A percentile compares a stretch with the other conserved stretches of the same genome.
Evolutionary conservation across 2,888 invertebrate genomes (phyloP).

Genomic region (Sclerodermus sp.): DNA sequence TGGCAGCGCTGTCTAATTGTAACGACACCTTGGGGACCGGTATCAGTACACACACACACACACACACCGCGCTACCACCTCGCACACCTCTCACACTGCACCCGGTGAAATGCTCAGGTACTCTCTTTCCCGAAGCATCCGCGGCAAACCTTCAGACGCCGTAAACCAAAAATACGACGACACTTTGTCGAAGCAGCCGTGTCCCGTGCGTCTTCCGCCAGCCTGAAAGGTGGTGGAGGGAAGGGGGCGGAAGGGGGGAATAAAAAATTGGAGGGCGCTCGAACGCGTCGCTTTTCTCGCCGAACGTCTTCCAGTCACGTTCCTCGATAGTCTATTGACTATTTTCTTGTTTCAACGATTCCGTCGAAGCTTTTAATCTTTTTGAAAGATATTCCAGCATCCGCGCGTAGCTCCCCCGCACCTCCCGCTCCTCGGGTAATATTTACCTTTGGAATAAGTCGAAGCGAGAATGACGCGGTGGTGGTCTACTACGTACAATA

Average conservation of each 20-base stretch:
- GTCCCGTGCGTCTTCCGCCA: constrained; percentile 20
- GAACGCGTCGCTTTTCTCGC: neutral
- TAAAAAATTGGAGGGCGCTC: neutral
- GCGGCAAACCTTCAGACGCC: constrained; percentile 35
- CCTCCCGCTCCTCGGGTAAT: too few species aligned
- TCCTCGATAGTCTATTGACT: too few species aligned
- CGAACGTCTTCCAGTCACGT: too few species aligned
- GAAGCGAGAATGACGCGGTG: too few species aligned
- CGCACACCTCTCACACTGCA: constrained; percentile 21
- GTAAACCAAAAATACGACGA: constrained; percentile 51
- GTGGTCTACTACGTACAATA: too few species aligned
- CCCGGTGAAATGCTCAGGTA: constrained; percentile 41
- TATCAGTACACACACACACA: constrained; percentile 40
- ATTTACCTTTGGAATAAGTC: too few species aligned
- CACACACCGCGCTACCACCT: constrained; percentile 32
- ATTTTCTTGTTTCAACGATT: too few species aligned
- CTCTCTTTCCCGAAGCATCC: constrained; percentile 1
- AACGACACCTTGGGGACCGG: constrained; percentile 54
- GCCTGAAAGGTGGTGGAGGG: constrained; percentile 5
- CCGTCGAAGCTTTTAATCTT: too few species aligned
- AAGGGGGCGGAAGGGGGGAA: constrained; percentile 1
- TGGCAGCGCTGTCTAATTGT: constrained; percentile 56
- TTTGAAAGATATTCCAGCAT: too few species aligned
- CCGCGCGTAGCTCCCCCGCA: too few species aligned
- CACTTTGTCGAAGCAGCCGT: constrained; percentile 36